A percentile compares a stretch with the other conserved stretches of the same genome.
These are phyloP conservation scores for Panzeria rudis DNA, from an alignment of 2,888 invertebrate species.

Conservation along the genomic window DNA sequence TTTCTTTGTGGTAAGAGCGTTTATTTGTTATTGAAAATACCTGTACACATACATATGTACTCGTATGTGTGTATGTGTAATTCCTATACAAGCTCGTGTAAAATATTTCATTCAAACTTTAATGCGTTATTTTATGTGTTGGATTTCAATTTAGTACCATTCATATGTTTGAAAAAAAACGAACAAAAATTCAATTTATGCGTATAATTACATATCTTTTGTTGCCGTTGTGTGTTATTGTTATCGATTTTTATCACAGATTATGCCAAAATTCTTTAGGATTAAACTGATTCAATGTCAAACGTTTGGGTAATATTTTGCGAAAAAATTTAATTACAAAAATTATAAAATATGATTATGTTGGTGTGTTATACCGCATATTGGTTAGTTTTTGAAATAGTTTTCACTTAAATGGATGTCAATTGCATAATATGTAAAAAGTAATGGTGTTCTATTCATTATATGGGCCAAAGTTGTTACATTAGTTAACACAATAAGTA, in stretches of 20 bases:
- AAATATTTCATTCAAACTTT: neutral
- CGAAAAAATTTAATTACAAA: conserved; percentile 14
- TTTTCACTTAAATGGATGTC: neutral
- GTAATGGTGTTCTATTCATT: too few relatives aligned
- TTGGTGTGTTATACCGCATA: conserved; percentile 1
- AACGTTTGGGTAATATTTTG: conserved; percentile 27
- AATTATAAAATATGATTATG: conserved; percentile 26
- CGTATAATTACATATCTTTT: conserved; percentile 41
- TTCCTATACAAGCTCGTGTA: neutral
- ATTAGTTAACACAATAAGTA: too few relatives aligned
- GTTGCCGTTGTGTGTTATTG: conserved; percentile 31
- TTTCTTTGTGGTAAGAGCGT: neutral
- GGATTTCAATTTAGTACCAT: conserved; percentile 38
- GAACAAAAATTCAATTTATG: conserved; percentile 43
- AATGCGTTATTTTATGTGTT: conserved; percentile 39
- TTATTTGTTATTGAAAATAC: neutral
- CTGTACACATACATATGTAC: neutral
- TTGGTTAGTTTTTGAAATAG: neutral
- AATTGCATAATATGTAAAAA: neutral
- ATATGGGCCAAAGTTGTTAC: too few relatives aligned
- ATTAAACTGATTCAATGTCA: conserved; percentile 39
- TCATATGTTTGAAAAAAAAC: neutral
- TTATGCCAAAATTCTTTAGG: conserved; percentile 32
- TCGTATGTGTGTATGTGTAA: neutral
- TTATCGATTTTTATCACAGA: conserved; percentile 42